These are phyloP conservation scores for Cnemophilus loriae DNA, from an alignment of 2,113 vertebrate species.

Conservation along the genomic window DNA sequence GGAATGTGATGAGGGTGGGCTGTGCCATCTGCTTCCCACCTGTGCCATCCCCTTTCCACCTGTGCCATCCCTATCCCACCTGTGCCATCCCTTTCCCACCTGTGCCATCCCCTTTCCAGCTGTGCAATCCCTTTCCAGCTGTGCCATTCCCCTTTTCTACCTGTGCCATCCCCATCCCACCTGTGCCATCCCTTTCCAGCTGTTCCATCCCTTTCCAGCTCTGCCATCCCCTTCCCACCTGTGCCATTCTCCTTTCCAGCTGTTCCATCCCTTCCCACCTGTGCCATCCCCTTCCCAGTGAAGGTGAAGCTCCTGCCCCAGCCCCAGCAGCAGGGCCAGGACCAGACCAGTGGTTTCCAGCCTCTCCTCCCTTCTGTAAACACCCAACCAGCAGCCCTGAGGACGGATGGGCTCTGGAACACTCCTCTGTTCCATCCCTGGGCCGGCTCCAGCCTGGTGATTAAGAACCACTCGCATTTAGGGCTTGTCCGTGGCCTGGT, in stretches of 20 bases:
- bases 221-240: neutral
- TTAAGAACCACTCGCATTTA: neutral
- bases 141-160: too few relatives aligned
- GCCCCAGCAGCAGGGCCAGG: neutral
- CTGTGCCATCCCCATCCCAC: neutral
- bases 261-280: neutral
- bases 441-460: neutral
- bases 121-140: too few relatives aligned
- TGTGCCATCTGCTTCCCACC: neutral
- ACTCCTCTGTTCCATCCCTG: neutral
- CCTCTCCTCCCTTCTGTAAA: neutral
- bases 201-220: neutral
- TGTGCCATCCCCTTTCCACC: too few relatives aligned
- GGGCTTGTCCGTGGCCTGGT: neutral
- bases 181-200: neutral
- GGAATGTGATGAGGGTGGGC: neutral
- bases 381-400: neutral
- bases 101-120: neutral
- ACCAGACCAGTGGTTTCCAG: neutral
- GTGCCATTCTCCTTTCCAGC: neutral
- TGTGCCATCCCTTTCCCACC: neutral
- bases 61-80: neutral
- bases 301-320: neutral
- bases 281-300: neutral
- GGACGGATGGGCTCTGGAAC: neutral